Conservation (phyloP, 2,888 invertebrate species). For the Lordiphosa fenestrarum region DNA sequence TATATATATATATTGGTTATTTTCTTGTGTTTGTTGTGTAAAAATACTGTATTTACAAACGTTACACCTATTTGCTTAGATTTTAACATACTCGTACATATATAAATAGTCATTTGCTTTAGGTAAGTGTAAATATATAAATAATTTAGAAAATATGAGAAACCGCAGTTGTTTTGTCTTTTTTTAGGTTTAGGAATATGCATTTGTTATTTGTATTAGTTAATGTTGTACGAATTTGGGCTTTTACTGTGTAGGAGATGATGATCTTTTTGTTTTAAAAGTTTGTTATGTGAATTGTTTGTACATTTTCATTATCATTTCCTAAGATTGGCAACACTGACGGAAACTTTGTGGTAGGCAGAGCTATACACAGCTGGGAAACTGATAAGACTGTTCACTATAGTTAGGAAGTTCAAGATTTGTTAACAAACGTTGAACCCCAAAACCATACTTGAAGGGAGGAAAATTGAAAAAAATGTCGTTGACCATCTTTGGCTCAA, state of each 20-base stretch:
- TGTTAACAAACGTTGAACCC: conserved; percentile 2
- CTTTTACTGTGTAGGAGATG: too few species aligned
- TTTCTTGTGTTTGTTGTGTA: conserved; percentile 48
- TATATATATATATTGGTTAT: conserved; percentile 38
- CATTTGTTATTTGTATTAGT: conserved; percentile 50
- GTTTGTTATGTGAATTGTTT: conserved; percentile 38
- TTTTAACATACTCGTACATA: conserved; percentile 42
- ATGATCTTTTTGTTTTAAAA: too few species aligned
- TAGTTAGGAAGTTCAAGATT: conserved; percentile 12
- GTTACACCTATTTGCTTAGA: conserved; percentile 62
- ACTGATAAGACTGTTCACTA: not conserved
- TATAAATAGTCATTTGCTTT: conserved; percentile 69
- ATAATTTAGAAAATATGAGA: conserved; percentile 75
- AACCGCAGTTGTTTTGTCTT: conserved; percentile 59
- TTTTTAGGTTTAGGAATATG: conserved; percentile 62
- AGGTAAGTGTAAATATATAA: conserved; percentile 39
- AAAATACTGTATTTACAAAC: conserved; percentile 71
- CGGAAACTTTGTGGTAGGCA: conserved; percentile 28
- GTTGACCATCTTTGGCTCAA: conserved; percentile 8
- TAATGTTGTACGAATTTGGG: conserved; percentile 61
- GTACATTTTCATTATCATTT: conserved; percentile 34
- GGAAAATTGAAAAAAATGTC: not conserved
- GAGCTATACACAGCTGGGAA: conserved; percentile 30
- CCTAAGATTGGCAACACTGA: conserved; percentile 21
- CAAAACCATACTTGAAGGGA: not conserved